Percentiles rank a stretch among this genome's conserved stretches.
Conservation (phyloP, 2,113 vertebrate genomes). For the Trogon surrucura region DNA sequence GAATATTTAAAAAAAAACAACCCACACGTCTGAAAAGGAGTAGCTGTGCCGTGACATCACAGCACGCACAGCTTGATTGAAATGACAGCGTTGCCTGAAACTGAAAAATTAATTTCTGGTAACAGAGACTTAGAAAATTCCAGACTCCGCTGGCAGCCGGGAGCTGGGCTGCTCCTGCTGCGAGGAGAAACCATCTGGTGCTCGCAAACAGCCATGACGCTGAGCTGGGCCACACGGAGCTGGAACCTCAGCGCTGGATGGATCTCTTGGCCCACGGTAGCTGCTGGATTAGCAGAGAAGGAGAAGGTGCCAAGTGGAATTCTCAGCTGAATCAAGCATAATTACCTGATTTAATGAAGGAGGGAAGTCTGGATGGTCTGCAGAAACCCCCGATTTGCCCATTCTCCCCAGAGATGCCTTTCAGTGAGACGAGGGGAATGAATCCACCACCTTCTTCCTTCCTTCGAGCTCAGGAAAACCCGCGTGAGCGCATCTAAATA, state of each 20-base stretch:
- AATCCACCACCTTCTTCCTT: background rate
- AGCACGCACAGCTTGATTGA: accelerated
- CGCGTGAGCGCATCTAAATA: background rate
- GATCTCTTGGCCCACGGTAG: background rate
- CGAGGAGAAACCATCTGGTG: background rate
- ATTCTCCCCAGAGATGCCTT: background rate
- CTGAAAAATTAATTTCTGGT: background rate
- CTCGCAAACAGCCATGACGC: too few relatives aligned
- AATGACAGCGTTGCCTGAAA: background rate
- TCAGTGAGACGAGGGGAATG: background rate
- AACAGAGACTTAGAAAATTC: background rate
- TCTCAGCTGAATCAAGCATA: background rate
- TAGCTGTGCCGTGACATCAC: background rate
- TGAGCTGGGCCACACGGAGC: too few relatives aligned
- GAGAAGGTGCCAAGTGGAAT: background rate
- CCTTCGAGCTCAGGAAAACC: background rate
- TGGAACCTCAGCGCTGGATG: too few relatives aligned
- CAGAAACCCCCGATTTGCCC: background rate
- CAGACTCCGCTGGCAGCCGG: background rate
- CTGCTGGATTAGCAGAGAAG: background rate
- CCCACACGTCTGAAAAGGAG: background rate
- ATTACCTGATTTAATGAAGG: background rate
- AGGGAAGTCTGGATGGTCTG: background rate
- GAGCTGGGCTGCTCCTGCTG: background rate
- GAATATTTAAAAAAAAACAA: background rate